Base-by-base conservation (phyloP, 2,797 vertebrate genomes). In the Enteromius fasciolatus region DNA sequence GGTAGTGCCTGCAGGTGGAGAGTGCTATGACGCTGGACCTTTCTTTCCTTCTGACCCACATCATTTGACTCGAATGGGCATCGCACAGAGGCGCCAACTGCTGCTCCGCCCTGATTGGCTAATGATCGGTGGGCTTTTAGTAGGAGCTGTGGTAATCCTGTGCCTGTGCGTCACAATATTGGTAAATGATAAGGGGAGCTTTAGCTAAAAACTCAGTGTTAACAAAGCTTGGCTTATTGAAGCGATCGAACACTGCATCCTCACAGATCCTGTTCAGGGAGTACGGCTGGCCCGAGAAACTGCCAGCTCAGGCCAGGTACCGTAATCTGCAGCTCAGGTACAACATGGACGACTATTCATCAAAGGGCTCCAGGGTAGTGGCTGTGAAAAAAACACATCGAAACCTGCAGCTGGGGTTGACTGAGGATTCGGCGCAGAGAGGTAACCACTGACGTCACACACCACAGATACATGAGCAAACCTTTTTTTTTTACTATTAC, bases 31-130 rank as follows among this genome's bases (percentile, higher is more conserved):
- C 31, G 89, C 94, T 0, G 95, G 96, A 0, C 94, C 96, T 0
- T 98, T 98, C 88, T 95, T 96, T 68, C 92, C 95, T 80, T 91
- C 94, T 0, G 88, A 80, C 0, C 95, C 96, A n/a, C 93, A 92
- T 79, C 90, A 96, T 0, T 83, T 96, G 66, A 95, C 94, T 17
- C 95, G 97, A 82, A 89, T 95, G 54, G 97, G 97, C 61, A 96
- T 98, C 2, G 91, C 88, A 12, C 93, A 81, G 80, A 92, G 86
- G 0, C 87, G 91, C 54, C 88, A 91, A 54, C 88, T 96, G 64
- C 86, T 89, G 0, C 93, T 97, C 84, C 92, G 90, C 31, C 93
- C 95, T 0, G 94, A 96, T 61, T 96, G 97, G 96, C 82, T 92
- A 66, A 90, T 92, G 25, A 91, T 96, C 0, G 86, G 93, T 12